These are phyloP conservation scores for Melanogrammus aeglefinus DNA, from an alignment of 2,797 vertebrate genomes.

Conservation along the genomic window DNA sequence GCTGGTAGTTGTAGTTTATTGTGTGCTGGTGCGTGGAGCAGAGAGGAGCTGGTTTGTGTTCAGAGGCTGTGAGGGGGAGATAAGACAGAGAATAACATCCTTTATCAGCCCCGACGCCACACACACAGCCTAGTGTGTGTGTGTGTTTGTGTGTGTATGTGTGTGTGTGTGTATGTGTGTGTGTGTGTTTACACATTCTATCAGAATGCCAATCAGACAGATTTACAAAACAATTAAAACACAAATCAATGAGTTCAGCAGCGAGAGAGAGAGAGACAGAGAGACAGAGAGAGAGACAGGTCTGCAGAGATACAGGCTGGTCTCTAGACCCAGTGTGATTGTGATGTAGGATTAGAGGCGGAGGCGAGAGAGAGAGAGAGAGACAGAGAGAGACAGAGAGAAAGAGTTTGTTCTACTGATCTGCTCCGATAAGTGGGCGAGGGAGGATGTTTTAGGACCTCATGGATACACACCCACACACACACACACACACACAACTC, in stretches of 20 bases:
- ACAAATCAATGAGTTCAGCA: conserved; percentile 1
- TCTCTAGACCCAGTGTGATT: neutral
- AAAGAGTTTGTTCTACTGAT: neutral
- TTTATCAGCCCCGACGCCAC: neutral
- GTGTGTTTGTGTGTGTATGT: too few species aligned
- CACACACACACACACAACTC: too few species aligned
- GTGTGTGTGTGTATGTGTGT: too few species aligned
- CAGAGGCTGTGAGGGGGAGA: neutral
- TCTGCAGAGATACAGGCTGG: conserved; percentile 12
- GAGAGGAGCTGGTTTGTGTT: neutral
- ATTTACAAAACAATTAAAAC: conserved; percentile 7
- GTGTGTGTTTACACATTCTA: neutral
- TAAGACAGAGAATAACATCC: neutral
- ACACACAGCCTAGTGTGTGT: neutral
- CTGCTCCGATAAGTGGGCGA: neutral
- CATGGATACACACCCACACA: neutral
- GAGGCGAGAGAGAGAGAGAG: neutral
- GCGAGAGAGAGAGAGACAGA: neutral
- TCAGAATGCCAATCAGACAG: conserved; percentile 1
- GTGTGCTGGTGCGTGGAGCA: neutral
- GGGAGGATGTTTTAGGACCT: neutral
- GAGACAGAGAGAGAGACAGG: conserved; percentile 15
- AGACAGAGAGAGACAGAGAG: neutral
- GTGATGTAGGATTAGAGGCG: neutral
- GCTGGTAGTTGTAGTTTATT: too few species aligned